phyloP scores from a whole-genome alignment of 2,113 vertebrate species.

The Pandion haliaetus region DNA sequence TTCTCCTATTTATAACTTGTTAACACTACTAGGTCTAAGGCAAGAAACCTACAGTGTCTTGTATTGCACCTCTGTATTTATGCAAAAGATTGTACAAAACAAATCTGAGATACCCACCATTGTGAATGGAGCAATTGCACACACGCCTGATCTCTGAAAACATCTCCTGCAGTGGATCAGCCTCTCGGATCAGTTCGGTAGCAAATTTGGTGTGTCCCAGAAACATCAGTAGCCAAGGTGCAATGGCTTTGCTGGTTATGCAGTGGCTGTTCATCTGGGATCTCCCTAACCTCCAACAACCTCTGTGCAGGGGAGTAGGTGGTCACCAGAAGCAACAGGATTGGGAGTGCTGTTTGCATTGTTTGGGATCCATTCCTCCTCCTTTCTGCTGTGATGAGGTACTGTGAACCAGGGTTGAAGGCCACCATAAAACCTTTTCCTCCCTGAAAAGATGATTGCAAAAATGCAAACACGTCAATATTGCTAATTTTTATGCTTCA shows the following conservation, averaged over 20 bases:
- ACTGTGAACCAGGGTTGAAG: neutral
- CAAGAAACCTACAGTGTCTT: neutral
- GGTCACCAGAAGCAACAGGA: neutral
- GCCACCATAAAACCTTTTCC: neutral
- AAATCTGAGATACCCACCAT: neutral
- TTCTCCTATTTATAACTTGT: neutral
- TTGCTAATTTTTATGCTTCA: neutral
- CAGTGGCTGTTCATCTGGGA: neutral
- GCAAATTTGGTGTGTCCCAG: neutral
- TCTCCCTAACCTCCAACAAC: neutral
- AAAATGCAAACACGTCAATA: neutral
- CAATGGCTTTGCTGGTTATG: neutral
- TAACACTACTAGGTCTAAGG: neutral
- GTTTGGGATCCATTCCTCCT: neutral
- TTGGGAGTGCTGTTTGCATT: rapidly evolving
- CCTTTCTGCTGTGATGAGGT: neutral
- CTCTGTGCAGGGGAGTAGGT: neutral
- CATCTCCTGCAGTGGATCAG: rapidly evolving
- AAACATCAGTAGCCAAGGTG: neutral
- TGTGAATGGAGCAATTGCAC: neutral
- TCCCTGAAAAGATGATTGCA: neutral
- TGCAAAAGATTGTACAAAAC: neutral
- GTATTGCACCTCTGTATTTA: neutral
- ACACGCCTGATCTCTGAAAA: rapidly evolving
- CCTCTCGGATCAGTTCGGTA: neutral